Base-by-base conservation (phyloP, 2,797 vertebrate species). In the Danio jaintianensis region DNA sequence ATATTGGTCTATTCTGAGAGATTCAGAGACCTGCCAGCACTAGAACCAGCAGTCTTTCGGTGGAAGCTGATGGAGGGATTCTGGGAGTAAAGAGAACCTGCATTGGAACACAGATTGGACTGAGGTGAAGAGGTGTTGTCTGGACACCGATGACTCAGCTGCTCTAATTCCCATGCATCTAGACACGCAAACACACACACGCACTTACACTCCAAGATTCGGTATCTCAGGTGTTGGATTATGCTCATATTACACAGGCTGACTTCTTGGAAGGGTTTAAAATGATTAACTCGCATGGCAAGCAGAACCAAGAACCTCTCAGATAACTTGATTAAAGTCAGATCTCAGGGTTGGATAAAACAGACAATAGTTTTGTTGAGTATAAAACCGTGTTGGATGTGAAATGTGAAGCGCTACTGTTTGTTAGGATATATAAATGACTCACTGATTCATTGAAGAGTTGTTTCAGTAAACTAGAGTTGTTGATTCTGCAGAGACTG, bases 181-280 rank as follows among this genome's bases (percentile, higher is more conserved):
- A 8, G 16, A 29, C 38, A 58, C 22, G 62, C 0, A 5, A n/a
- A 4, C 20, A 6, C 50, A 22, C 64, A 4, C 20, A 6, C 50
- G 22, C 64, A 53, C 15, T 4, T 7, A 4, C 22, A 18, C 16
- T 61, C 4, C 3, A 42, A 9, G 36, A 53, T 75, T 6, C 42
- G n/a, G 3, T 45, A 7, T 76, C 48, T 66, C 38, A 66, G 74
- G 74, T 64, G 48, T 75, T 55, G 29, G 74, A 66, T 66, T 53
- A 63, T 22, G 12, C 59, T 75, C 38, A 56, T 42, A 43, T 75
- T 38, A 52, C 36, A 40, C 45, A 12, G 16, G 52, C n/a, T 64
- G 18, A 15, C 42, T 64, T 36, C 55, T 73, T 29, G 6, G 20
- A 73, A 59, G 29, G 13, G 42, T 73, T 61, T 48, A 16, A 61